Conservation (phyloP, 2,888 invertebrate species). For the Agrilus cyanescens region DNA sequence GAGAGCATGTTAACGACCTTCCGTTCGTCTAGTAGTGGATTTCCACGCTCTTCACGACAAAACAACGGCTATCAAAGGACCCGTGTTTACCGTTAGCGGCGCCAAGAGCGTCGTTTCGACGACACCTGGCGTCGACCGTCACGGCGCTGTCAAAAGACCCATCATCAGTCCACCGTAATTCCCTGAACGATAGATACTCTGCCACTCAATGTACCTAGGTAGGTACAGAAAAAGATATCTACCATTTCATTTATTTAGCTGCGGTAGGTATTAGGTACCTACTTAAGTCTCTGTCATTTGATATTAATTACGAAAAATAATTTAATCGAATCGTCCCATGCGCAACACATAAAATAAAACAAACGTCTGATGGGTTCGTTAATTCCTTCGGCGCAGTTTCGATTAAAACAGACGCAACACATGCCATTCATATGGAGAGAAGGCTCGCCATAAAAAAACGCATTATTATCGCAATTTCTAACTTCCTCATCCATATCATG, state of each 20-base stretch:
- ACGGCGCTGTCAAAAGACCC: conserved; percentile 14
- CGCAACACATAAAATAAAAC: too few species aligned
- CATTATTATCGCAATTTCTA: too few species aligned
- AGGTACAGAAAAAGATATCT: conserved; percentile 1
- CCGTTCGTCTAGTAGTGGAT: conserved; percentile 9
- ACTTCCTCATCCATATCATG: too few species aligned
- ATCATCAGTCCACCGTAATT: conserved; percentile 9
- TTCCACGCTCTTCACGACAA: conserved; percentile 7
- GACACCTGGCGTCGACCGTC: conserved; percentile 21
- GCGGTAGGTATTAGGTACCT: background rate
- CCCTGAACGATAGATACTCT: conserved; percentile 1
- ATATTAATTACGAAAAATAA: too few species aligned
- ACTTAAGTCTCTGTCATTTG: background rate
- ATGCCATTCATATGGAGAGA: too few species aligned
- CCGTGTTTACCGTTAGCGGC: conserved; percentile 20
- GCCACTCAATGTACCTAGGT: conserved; percentile 7
- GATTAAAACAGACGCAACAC: too few species aligned
- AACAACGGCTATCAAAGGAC: conserved; percentile 16
- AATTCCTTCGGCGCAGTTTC: too few species aligned
- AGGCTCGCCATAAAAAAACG: too few species aligned
- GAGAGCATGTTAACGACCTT: conserved; percentile 13
- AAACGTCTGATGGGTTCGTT: too few species aligned
- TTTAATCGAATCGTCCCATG: too few species aligned
- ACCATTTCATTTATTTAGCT: background rate
- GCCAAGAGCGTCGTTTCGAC: conserved; percentile 22